Conservation (phyloP, 2,797 vertebrate genomes). For the Morus bassanus region DNA sequence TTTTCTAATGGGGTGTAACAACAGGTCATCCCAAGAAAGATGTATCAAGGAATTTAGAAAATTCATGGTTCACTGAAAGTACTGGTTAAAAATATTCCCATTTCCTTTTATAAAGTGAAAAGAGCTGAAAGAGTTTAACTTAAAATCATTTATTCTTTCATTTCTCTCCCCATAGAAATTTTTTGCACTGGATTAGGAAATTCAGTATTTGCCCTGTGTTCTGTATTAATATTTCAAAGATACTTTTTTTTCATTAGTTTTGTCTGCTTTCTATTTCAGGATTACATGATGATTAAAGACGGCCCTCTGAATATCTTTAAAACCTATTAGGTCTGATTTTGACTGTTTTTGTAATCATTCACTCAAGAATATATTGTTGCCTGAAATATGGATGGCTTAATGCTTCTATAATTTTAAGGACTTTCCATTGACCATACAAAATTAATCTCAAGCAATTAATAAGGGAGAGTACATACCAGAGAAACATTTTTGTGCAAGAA, state of each 20-base stretch:
- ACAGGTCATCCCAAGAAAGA: conserved; percentile 5
- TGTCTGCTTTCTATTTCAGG: background rate
- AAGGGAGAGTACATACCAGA: background rate
- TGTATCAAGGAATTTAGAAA: background rate
- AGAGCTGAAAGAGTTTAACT: background rate
- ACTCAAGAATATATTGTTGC: background rate
- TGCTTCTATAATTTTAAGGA: background rate
- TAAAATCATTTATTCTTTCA: background rate
- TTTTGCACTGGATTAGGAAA: background rate
- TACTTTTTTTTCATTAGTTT: background rate
- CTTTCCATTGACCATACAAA: background rate
- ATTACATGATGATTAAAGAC: background rate
- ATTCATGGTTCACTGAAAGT: background rate
- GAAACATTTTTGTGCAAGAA: background rate
- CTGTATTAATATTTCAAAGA: background rate
- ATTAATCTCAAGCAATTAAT: background rate
- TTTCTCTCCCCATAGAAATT: background rate
- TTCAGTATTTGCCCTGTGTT: background rate
- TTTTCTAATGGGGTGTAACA: conserved; percentile 21
- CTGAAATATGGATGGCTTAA: background rate
- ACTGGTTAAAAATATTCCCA: background rate
- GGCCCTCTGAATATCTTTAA: background rate
- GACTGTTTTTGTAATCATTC: background rate
- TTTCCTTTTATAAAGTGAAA: background rate
- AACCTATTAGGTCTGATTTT: background rate